Evolutionary conservation across 1,140 invertebrate species (phyloP), one percentile per base, ranked within the genome.

Genomic region (Heliothis subflexa): DNA sequence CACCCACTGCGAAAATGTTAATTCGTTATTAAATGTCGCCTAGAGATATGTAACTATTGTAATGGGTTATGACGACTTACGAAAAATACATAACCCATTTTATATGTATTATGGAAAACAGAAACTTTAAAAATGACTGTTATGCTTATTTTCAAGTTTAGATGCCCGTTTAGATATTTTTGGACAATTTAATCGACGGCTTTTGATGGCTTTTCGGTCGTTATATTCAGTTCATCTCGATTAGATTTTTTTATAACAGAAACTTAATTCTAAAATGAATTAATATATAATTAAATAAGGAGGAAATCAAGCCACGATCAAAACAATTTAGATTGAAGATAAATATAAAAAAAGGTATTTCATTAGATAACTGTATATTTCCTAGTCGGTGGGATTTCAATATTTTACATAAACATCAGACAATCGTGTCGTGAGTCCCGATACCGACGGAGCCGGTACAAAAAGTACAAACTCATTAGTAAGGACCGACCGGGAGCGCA

Each of bases 391-490:
- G 59, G 14, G 73, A 50, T 11, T 21, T 40, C 11, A 13, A 64
- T 33, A 49, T 33, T 66, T 77, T 40, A 72, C 57, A 62, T 77
- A 62, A 40, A 72, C 61, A 74, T 49, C 28, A 57, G 61, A 72
- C 57, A 66, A 70, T 78, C 66, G 81, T 75, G 49, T 79, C 73
- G 50, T 68, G 68, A 81, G 49, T 79, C 73, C 55, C 72, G 68
- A 81, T 78, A 83, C 75, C 83, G 74, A 80, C 75, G 80, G 82
- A 86, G 78, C 81, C 55, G 74, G 83, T 81, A 90, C 88, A 93
- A 94, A 93, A 94, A 93, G 88, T 86, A 89, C 81, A 88, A 90
- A 92, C 91, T 94, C 91, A 94, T 94, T 93, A 94, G 90, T 90
- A 86, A 85, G 81, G 75, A 82, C 83, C 82, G 87, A 89, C 87